Percentiles rank a stretch among this genome's conserved stretches.
phyloP scores from a whole-genome alignment of 2,797 vertebrate genomes.

The Steatocranus sp. region DNA sequence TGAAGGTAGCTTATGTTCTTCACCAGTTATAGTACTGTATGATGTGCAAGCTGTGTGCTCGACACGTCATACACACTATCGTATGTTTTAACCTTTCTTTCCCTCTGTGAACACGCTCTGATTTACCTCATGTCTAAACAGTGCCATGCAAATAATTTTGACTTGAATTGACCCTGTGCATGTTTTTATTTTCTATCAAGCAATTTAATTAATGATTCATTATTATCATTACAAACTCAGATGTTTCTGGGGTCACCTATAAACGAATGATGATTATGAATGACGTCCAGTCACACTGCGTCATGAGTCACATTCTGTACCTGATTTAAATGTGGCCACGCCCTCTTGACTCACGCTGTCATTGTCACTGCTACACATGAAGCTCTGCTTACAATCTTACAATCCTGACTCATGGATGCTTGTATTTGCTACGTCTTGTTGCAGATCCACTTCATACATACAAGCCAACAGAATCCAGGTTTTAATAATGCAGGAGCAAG shows the following conservation, averaged over 20 bases:
- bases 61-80: neutral
- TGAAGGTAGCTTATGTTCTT: neutral
- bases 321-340: neutral
- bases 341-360: neutral
- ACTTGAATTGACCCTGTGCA: fast-evolving
- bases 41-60: neutral
- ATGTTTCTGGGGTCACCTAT: neutral
- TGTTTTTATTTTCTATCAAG: neutral
- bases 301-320: fast-evolving
- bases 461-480: neutral
- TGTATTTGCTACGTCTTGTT: neutral
- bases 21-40: fast-evolving
- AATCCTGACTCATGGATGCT: fast-evolving
- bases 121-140: fast-evolving
- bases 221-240: neutral
- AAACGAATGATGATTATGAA: neutral
- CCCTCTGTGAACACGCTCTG: neutral
- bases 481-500: neutral
- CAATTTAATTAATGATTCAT: neutral
- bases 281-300: neutral
- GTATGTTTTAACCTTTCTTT: neutral
- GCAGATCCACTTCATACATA: neutral
- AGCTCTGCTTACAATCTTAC: neutral
- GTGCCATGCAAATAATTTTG: neutral
- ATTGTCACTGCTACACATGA: neutral